Evolutionary conservation across 2,113 vertebrate species (phyloP), one percentile per base, ranked within the genome.

Genomic region (Megaceryle maxima): DNA sequence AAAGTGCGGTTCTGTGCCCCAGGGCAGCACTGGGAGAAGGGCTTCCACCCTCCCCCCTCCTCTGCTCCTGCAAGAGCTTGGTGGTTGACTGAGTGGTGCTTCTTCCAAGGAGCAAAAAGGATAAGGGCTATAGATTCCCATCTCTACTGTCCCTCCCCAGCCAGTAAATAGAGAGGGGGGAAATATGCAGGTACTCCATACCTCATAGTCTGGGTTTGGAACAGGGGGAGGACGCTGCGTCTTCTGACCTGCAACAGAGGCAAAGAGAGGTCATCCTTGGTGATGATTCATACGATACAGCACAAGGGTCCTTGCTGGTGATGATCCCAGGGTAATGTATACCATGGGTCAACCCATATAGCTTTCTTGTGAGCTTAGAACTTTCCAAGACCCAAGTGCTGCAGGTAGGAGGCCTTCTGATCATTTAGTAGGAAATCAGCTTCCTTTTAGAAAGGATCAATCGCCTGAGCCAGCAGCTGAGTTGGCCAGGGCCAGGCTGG

Each of bases 131-230:
- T 15, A 18, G 33, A 18, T 41, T 44, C 35, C 39, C 76, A 67
- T 29, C 39, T 55, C 66, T n/a, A 56, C 28, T 10, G 1, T 10
- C 46, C 83, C 46, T 79, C 43, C 92, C 82, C 56, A 43, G 1
- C 16, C 64, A 43, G 63, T 55, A 88, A n/a, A 51, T 62, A 72
- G 50, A 46, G 33, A 43, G 16, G 66, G 41, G 13, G 43, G 39
- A 29, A 51, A 29, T 46, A 15, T 4, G 10, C 59, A 57, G 37
- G 4, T 6, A 25, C 9, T 41, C 13, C 53, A 79, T 98, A 98
- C 98, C 98, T 98, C 98, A 1, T 98, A 98, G 94, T 98, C 98
- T 1, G 98, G 98, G 81, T 98, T 98, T 26, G 98, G 98, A 21
- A 98, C 98, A 0, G 98, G 98, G 7, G 98, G 98, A 59, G 98